phyloP scores from a whole-genome alignment of 2,888 invertebrate genomes.

The Drosophila melanosoma region DNA sequence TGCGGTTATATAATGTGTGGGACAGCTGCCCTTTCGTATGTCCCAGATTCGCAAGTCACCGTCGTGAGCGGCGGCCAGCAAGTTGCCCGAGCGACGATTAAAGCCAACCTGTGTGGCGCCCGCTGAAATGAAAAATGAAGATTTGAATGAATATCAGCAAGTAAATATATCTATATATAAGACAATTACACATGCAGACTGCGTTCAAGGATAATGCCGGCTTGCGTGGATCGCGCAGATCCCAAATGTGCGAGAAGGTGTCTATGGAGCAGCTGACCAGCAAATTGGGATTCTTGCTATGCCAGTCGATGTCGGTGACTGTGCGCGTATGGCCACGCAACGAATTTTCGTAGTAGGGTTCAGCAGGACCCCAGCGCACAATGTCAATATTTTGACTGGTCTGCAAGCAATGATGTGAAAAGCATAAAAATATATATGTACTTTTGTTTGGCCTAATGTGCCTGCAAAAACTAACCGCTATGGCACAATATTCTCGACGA shows the following conservation, averaged over 20 bases:
- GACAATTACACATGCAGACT: conserved; percentile 89
- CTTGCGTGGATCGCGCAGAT: conserved; percentile 93
- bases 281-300: conserved; percentile 90
- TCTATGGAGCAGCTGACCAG: conserved; percentile 97
- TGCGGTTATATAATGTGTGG: conserved; percentile 96
- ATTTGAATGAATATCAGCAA: conserved; percentile 1
- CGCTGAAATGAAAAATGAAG: conserved; percentile 85
- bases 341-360: conserved; percentile 90
- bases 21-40: conserved; percentile 93
- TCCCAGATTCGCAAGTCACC: conserved; percentile 99
- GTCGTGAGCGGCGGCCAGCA: conserved; percentile 97
- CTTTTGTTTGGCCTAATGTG: background rate
- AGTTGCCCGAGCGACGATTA: conserved; percentile 93
- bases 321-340: conserved; percentile 93
- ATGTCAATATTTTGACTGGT: conserved; percentile 95
- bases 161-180: background rate
- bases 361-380: conserved; percentile 91
- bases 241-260: conserved; percentile 97
- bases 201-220: conserved; percentile 94
- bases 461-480: conserved; percentile 89
- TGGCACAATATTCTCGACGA: conserved; percentile 93
- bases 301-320: conserved; percentile 97
- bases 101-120: conserved; percentile 97
- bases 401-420: conserved; percentile 85
- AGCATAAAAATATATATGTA: background rate